phyloP scores from a whole-genome alignment of 2,113 vertebrate genomes.

The Vulpes lagopus region DNA sequence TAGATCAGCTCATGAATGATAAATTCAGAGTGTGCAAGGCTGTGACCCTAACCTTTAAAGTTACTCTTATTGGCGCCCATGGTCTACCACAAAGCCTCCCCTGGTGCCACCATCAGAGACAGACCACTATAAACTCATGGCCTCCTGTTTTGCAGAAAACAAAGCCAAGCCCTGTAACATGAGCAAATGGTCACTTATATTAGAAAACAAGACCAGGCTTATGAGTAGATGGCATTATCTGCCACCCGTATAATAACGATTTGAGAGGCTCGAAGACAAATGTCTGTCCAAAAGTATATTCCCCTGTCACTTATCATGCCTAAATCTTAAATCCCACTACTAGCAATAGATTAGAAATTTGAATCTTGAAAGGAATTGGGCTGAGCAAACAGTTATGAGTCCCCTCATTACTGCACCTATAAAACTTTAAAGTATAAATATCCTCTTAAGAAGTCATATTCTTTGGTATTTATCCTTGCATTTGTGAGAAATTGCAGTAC shows the following conservation, averaged over 20 bases:
- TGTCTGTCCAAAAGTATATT: neutral
- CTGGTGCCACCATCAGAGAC: neutral
- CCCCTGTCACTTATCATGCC: neutral
- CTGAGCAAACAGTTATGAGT: neutral
- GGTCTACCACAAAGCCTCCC: conserved; percentile 16
- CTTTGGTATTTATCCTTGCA: neutral
- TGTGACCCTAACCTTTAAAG: neutral
- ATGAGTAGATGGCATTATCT: neutral
- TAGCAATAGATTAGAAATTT: neutral
- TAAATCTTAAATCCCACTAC: neutral
- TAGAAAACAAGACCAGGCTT: neutral
- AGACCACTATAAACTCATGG: neutral
- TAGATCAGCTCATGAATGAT: conserved; percentile 14
- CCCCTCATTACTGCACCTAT: neutral
- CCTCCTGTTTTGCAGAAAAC: neutral
- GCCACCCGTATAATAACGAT: neutral
- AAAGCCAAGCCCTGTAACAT: neutral
- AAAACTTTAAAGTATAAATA: neutral
- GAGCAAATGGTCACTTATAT: neutral
- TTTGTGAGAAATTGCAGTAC: neutral
- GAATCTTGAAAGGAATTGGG: neutral
- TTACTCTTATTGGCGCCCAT: neutral
- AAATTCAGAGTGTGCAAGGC: neutral
- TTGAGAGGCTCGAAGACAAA: neutral
- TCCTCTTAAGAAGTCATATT: neutral